These are phyloP conservation scores for Actias luna DNA, from an alignment of 2,888 invertebrate species.

Conservation along the genomic window DNA sequence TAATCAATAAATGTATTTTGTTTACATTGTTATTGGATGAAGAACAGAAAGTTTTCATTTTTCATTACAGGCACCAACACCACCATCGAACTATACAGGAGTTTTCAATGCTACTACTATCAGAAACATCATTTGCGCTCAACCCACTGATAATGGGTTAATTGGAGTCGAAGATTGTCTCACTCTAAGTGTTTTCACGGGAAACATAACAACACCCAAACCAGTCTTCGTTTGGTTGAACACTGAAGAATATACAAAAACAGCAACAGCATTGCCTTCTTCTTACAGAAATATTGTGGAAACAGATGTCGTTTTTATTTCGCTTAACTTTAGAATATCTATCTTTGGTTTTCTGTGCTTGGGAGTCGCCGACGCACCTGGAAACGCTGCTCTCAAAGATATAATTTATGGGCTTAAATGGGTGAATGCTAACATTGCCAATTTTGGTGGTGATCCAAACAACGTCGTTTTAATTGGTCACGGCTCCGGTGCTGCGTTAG, in stretches of 20 bases:
- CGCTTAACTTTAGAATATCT: conserved; percentile 87
- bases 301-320: conserved; percentile 83
- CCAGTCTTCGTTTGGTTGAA: too few species aligned
- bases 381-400: conserved; percentile 93
- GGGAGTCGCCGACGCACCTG: conserved; percentile 83
- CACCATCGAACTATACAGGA: conserved; percentile 33
- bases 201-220: conserved; percentile 45
- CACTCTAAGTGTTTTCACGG: conserved; percentile 58
- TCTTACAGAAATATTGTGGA: conserved; percentile 83
- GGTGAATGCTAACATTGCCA: conserved; percentile 87
- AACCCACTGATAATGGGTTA: conserved; percentile 56
- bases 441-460: conserved; percentile 77
- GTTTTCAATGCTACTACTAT: conserved; percentile 47
- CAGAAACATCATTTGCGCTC: conserved; percentile 55
- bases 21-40: too few species aligned
- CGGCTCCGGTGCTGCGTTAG: conserved; percentile 86
- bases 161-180: conserved; percentile 68
- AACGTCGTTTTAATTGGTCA: conserved; percentile 91
- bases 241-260: conserved; percentile 58
- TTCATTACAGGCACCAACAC: conserved; percentile 38
- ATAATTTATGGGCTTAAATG: conserved; percentile 89
- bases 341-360: conserved; percentile 87
- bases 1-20: too few species aligned
- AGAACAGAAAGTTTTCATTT: too few species aligned
- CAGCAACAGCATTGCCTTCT: conserved; percentile 38